Base-by-base conservation (phyloP, 2,113 vertebrate species). In the Dromaius novaehollandiae region DNA sequence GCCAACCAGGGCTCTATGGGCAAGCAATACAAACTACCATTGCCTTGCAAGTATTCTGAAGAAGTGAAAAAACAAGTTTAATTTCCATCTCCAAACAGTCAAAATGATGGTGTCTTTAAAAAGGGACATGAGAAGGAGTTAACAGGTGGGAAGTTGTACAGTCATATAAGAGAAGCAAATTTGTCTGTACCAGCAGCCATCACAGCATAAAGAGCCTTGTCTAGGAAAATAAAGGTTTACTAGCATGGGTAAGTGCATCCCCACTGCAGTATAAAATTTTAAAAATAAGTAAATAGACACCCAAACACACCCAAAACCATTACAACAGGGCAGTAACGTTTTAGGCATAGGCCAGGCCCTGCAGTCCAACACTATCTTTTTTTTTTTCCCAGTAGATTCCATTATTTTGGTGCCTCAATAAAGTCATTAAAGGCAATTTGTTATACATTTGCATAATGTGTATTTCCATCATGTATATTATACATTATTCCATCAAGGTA, bases 291-390 rank as follows among this genome's bases (percentile, higher is more conserved):
- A 58, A 82, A 53, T 2, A 61, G 34, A 78, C 50, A 82, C 4
- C 25, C 24, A 69, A 79, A 15, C 17, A 69, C 40, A 58, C 10
- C 6, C 24, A 5, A 56, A 87, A 81, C 25, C 19, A 34, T 44
- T 36, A 65, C 26, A n/a, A 53, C 14, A 76, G 26, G 4, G 18
- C 14, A 51, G 34, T 8, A 60, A 51, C 11, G 51, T 55, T 87
- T 69, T 50, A 81, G 50, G 7, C 10, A 65, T 0, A 82, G 30
- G 53, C 44, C 1, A 1, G 5, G 18, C 64, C 36, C 68, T 46
- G 30, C 48, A 82, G 15, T 20, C 40, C 28, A 73, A 82, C 34
- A n/a, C 25, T 68, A 14, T 19, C n/a, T 87, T 5, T 32, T 68
- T 32, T 68, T 46, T 40, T 79, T 46, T 38, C 56, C 64, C 44